These are phyloP conservation scores for Etheostoma perlongum DNA, from an alignment of 2,797 vertebrate species.

Conservation along the genomic window DNA sequence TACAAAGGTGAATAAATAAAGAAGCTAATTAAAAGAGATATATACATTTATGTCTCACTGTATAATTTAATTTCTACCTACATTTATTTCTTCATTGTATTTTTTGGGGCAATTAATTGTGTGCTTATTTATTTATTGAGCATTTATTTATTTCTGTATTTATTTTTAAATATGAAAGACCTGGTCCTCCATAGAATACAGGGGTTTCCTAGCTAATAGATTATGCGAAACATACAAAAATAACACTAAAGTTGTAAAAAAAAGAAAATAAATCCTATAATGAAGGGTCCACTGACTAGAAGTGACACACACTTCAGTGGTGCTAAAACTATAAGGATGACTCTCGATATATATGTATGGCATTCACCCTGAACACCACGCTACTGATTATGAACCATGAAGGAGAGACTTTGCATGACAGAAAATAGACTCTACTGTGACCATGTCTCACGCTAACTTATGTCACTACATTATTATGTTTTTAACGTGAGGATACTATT, in stretches of 20 bases:
- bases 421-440: background rate
- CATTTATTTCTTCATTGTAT: too few relatives aligned
- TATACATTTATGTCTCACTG: too few relatives aligned
- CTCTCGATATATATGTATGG: slow-evolving; percentile 4
- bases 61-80: too few relatives aligned
- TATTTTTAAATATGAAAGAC: too few relatives aligned
- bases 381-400: slow-evolving; percentile 6
- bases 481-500: background rate
- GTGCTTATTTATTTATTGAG: too few relatives aligned
- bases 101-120: too few relatives aligned
- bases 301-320: background rate
- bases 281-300: background rate
- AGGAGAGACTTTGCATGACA: slow-evolving; percentile 1
- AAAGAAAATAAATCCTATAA: background rate
- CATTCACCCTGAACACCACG: slow-evolving; percentile 6
- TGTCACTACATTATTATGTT: slow-evolving; percentile 1
- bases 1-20: too few relatives aligned
- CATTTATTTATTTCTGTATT: too few relatives aligned
- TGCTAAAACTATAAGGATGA: slow-evolving; percentile 17
- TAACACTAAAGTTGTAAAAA: background rate
- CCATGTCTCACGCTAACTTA: background rate
- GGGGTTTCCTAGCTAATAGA: background rate
- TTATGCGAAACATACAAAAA: background rate
- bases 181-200: too few relatives aligned
- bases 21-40: too few relatives aligned